These are phyloP conservation scores for Liopterus haemorrhoidalis DNA, from an alignment of 2,888 invertebrate species.

Conservation along the genomic window DNA sequence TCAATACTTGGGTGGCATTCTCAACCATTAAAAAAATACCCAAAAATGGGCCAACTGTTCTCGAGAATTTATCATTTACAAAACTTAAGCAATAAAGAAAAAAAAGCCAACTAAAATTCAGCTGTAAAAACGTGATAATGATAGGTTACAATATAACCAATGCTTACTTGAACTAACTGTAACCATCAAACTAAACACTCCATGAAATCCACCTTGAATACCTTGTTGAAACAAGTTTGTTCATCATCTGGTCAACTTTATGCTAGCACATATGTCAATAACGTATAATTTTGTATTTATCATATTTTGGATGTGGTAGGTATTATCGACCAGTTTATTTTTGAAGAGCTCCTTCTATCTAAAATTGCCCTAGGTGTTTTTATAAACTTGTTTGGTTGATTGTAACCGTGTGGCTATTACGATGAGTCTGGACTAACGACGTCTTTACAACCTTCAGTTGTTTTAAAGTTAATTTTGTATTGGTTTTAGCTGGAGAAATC, in stretches of 20 bases:
- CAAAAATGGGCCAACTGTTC: constrained; percentile 11
- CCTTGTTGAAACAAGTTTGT: too few species aligned
- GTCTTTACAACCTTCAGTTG: constrained; percentile 24
- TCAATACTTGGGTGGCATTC: constrained; percentile 19
- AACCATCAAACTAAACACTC: too few species aligned
- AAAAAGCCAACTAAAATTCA: constrained; percentile 27
- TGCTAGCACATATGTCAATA: constrained; percentile 37
- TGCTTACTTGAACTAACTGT: too few species aligned
- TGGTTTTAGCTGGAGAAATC: constrained; percentile 17
- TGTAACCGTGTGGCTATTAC: constrained; percentile 27
- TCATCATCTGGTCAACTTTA: constrained; percentile 38
- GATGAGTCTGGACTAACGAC: constrained; percentile 31
- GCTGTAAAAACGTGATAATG: constrained; percentile 34
- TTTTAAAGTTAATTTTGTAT: constrained; percentile 15
- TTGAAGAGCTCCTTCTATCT: too few species aligned
- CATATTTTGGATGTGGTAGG: constrained; percentile 39
- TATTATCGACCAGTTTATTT: constrained; percentile 32
- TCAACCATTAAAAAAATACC: constrained; percentile 19
- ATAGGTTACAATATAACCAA: constrained; percentile 27
- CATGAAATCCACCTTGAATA: too few species aligned
- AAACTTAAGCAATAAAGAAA: constrained; percentile 8
- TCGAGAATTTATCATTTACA: constrained; percentile 20
- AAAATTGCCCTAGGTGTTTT: background rate
- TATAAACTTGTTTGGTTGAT: constrained; percentile 10
- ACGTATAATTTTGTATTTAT: constrained; percentile 35